phyloP scores from a whole-genome alignment of 1,140 invertebrate genomes.

The Meloidogyne exigua region DNA sequence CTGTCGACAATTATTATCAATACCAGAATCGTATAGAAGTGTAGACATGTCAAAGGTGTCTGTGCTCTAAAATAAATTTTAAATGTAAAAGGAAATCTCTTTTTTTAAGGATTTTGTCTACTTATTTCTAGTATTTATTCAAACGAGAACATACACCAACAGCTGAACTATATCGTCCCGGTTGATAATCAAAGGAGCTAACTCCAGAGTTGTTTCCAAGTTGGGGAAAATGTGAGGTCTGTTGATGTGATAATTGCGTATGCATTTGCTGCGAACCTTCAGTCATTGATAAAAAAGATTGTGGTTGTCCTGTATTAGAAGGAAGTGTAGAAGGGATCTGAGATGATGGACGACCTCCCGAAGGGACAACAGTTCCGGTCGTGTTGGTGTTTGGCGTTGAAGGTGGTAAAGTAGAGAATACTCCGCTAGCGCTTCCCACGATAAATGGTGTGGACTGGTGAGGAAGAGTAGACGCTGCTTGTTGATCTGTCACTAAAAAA shows the following conservation, averaged over 20 bases:
- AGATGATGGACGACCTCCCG: background rate
- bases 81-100: too few relatives aligned
- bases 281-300: background rate
- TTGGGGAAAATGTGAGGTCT: background rate
- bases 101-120: too few relatives aligned
- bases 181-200: background rate
- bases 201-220: background rate
- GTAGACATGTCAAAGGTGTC: background rate
- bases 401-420: too few relatives aligned
- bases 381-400: background rate
- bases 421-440: too few relatives aligned
- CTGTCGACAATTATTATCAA: background rate
- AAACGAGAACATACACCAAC: background rate
- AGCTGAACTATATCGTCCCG: background rate
- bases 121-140: too few relatives aligned
- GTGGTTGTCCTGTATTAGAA: background rate
- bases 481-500: background rate
- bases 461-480: too few relatives aligned
- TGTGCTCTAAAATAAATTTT: too few relatives aligned
- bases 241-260: background rate
- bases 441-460: too few relatives aligned
- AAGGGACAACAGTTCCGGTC: background rate
- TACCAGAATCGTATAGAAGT: conserved; percentile 6
- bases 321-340: background rate
- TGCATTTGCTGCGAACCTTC: background rate